Percentiles rank a stretch among this genome's conserved stretches.
These are phyloP conservation scores for Ptychobarbus kaznakovi DNA, from an alignment of 2,797 vertebrate genomes.

Conservation along the genomic window DNA sequence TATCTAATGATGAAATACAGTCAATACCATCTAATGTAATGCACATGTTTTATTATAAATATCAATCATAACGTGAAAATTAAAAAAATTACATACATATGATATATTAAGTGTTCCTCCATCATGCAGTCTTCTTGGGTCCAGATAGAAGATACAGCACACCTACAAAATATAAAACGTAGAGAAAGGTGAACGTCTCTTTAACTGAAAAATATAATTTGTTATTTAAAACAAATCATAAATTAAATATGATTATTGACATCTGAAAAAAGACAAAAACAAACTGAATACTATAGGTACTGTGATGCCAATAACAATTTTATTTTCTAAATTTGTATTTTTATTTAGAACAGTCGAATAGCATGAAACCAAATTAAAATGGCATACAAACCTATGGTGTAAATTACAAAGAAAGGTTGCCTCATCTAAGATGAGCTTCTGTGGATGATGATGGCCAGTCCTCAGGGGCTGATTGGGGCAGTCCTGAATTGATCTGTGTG, in stretches of 20 bases:
- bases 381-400: neutral
- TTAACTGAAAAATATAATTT: neutral
- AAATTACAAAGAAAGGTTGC: neutral
- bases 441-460: neutral
- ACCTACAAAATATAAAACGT: neutral
- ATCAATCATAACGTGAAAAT: neutral
- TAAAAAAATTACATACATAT: neutral
- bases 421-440: constrained; percentile 12
- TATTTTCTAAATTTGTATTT: neutral
- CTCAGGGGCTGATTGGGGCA: constrained; percentile 7
- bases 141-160: neutral
- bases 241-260: too few species aligned
- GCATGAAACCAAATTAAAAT: neutral
- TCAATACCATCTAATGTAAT: neutral
- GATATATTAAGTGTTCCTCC: neutral
- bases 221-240: neutral
- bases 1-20: neutral
- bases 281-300: neutral
- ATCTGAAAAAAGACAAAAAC: neutral
- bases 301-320: neutral
- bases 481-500: constrained; percentile 38
- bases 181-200: neutral
- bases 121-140: neutral
- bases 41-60: neutral
- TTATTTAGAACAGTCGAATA: neutral